Evolutionary conservation across 2,797 vertebrate genomes (phyloP).

Genomic region (Furcifer pardalis): DNA sequence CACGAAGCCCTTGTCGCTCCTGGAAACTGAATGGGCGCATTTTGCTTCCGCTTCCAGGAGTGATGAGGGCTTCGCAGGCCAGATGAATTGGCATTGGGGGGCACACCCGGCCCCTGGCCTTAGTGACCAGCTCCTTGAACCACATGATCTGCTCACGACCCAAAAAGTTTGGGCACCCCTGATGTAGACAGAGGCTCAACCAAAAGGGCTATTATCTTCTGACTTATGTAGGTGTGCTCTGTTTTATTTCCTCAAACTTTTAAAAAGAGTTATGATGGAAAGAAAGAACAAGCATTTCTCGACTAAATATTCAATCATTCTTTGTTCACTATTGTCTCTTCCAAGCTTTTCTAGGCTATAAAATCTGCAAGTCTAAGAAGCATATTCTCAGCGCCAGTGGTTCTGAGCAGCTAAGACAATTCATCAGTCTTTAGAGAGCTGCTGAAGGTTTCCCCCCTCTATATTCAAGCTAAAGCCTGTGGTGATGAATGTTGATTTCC

Average conservation of each 20-base stretch:
- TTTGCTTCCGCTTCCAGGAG: too few species aligned
- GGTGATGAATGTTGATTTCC: slow-evolving; percentile 12
- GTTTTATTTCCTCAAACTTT: not conserved
- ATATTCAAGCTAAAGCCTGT: slow-evolving; percentile 34
- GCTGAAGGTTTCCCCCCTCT: slow-evolving; percentile 50
- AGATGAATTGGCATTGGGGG: too few species aligned
- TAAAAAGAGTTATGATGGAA: slow-evolving; percentile 10
- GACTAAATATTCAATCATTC: slow-evolving; percentile 53
- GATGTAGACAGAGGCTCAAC: not conserved
- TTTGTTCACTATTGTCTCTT: slow-evolving; percentile 34
- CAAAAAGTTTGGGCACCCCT: too few species aligned
- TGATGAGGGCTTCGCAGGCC: too few species aligned
- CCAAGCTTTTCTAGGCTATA: slow-evolving; percentile 12
- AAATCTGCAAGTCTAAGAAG: slow-evolving; percentile 64
- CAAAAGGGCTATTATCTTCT: not conserved
- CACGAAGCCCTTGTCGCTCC: too few species aligned
- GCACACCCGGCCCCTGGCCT: too few species aligned
- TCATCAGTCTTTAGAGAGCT: slow-evolving; percentile 60
- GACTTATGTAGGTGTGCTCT: not conserved
- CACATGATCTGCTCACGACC: too few species aligned
- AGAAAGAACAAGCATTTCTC: slow-evolving; percentile 48
- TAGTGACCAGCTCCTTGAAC: too few species aligned
- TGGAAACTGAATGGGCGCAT: too few species aligned
- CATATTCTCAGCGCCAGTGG: slow-evolving; percentile 40
- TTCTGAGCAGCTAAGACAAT: slow-evolving; percentile 40